Base-by-base conservation (phyloP, 2,888 invertebrate species). In the Tachystola acroxantha region DNA sequence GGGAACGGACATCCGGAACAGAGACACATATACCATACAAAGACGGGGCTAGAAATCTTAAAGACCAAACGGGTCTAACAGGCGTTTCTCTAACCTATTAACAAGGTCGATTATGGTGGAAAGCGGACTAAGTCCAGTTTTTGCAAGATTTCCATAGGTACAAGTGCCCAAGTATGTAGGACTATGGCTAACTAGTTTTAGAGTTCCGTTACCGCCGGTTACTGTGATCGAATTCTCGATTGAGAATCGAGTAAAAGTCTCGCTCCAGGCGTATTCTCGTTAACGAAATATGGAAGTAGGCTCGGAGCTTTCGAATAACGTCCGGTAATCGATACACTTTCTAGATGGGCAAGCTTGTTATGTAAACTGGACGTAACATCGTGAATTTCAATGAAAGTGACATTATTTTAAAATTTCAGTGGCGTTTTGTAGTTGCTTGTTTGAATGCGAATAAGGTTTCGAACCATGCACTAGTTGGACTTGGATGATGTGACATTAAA, bases 71-170 rank as follows among this genome's bases (percentile, higher is more conserved):
- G 57, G 64, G 72, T 74, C 59, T 61, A 50, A 57, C 42, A 44
- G 64, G 63, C 70, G 70, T 81, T 81, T 81, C 82, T 80, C 82
- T 77, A 71, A 72, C 74, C 77, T 71, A 75, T 81, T 78, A 81
- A 84, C 68, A 67, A 76, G 74, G 59, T 60, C 64, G 58, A 74
- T 74, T 74, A 75, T 68, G 62, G 73, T 77, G 76, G 79, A 86
- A 86, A 86, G 84, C 80, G 65, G 75, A 52, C 63, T 54, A 58
- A 60, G 64, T 71, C 81, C 69, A 76, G 79, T 84, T 85, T 81
- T 82, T 85, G 71, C 79, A 64, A 74, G 68, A 71, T 71, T 68
- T 62, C 73, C 72, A 69, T 71, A 72, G 62, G 62, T 70, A 42
- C 59, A 64, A 48, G 49, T 52, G 50, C 42, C 42, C 49, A 51